Conservation (phyloP, 1,140 invertebrate genomes). For the Leptopilina clavipes region DNA sequence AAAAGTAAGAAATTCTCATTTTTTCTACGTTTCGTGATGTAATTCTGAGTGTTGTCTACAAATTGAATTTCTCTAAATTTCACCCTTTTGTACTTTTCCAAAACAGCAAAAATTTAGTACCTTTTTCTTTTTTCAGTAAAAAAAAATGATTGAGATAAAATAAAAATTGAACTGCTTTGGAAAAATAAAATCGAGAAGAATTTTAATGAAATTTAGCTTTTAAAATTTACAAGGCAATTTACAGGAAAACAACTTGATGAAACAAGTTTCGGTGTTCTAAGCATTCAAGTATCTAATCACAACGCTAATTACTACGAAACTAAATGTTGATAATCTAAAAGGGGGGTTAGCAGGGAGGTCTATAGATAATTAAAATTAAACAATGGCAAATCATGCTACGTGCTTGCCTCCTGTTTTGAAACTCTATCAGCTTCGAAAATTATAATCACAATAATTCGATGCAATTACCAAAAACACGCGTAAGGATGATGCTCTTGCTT, state of each 20-base stretch:
- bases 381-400: conserved; percentile 16
- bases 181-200: too few species aligned
- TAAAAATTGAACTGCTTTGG: too few species aligned
- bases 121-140: too few species aligned
- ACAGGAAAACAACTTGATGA: neutral
- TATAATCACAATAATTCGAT: conserved; percentile 30
- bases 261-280: conserved; percentile 3
- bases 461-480: conserved; percentile 32
- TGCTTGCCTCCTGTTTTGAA: conserved; percentile 19
- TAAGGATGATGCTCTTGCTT: conserved; percentile 12
- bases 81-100: too few species aligned
- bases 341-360: neutral
- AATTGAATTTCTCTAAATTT: too few species aligned
- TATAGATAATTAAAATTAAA: conserved; percentile 21
- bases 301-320: conserved; percentile 28
- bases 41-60: too few species aligned
- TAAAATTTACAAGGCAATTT: neutral
- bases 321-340: conserved; percentile 5
- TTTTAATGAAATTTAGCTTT: too few species aligned
- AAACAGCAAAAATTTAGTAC: too few species aligned
- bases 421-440: conserved; percentile 30
- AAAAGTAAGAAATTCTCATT: too few species aligned
- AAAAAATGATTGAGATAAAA: too few species aligned
- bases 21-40: too few species aligned
- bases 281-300: conserved; percentile 29